These are phyloP conservation scores for Contarinia nasturtii DNA, from an alignment of 1,140 invertebrate species.

Conservation along the genomic window DNA sequence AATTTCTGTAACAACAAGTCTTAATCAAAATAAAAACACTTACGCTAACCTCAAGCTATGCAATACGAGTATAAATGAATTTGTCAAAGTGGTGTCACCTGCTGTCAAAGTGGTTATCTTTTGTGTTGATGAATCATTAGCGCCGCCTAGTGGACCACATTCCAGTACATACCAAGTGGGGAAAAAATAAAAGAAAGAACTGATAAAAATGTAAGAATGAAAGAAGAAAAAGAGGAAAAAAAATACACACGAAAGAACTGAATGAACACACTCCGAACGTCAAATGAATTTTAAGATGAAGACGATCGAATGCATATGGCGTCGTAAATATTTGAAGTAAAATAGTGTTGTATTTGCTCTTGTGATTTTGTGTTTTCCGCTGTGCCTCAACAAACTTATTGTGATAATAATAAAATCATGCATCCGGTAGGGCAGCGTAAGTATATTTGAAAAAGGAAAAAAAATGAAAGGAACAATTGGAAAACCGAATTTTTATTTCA, in stretches of 20 bases:
- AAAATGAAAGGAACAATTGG: too few relatives aligned
- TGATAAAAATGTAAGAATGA: too few relatives aligned
- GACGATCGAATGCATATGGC: neutral
- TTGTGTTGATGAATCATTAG: too few relatives aligned
- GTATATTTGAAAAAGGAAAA: slow-evolving; percentile 12
- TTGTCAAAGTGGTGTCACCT: too few relatives aligned
- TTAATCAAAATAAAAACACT: too few relatives aligned
- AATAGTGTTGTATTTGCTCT: neutral
- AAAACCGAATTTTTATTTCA: too few relatives aligned
- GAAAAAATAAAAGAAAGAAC: too few relatives aligned
- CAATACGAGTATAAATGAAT: too few relatives aligned
- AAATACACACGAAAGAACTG: slow-evolving; percentile 17
- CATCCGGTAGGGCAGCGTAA: slow-evolving; percentile 36
- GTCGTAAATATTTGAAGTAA: slow-evolving; percentile 1
- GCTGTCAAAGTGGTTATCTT: too few relatives aligned
- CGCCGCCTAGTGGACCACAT: neutral
- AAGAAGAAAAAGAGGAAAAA: slow-evolving; percentile 10
- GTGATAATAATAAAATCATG: slow-evolving; percentile 18
- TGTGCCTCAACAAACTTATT: slow-evolving; percentile 2
- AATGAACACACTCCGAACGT: slow-evolving; percentile 21
- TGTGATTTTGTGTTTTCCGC: slow-evolving; percentile 3
- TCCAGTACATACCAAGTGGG: neutral
- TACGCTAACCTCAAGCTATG: too few relatives aligned
- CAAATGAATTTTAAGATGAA: slow-evolving; percentile 7
- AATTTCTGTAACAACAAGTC: too few relatives aligned